Evolutionary conservation across 2,113 vertebrate species (phyloP).

Genomic region (Enhydra lutris): DNA sequence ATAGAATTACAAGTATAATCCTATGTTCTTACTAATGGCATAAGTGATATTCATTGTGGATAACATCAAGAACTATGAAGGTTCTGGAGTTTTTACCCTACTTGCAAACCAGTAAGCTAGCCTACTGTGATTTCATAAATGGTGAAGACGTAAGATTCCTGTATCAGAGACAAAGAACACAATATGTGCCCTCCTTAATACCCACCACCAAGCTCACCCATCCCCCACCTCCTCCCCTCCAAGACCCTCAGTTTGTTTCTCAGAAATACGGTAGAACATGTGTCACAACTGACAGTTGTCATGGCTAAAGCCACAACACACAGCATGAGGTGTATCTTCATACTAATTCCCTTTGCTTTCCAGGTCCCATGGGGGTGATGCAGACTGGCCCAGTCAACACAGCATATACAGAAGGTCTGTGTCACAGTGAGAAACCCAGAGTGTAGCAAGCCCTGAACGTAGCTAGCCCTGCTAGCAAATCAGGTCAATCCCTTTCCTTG

Average conservation of each 20-base stretch:
- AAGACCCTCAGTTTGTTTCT: too few species aligned
- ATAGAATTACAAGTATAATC: background rate
- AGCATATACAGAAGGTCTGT: background rate
- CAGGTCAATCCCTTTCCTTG: background rate
- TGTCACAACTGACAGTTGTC: too few species aligned
- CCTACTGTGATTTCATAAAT: background rate
- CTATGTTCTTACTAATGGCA: background rate
- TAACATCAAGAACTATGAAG: background rate
- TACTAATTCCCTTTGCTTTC: background rate
- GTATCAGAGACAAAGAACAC: background rate
- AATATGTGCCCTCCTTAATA: too few species aligned
- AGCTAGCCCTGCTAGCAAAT: background rate
- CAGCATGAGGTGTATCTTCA: background rate
- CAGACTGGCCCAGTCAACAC: rapidly evolving
- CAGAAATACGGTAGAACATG: too few species aligned
- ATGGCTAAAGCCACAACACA: background rate
- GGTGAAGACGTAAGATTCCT: background rate
- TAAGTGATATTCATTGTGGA: background rate
- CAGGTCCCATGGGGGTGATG: background rate
- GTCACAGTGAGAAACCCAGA: background rate
- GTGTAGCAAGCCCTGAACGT: background rate
- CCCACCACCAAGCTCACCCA: too few species aligned
- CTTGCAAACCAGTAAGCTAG: background rate
- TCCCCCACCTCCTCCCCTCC: too few species aligned
- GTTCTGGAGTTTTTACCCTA: background rate